These are phyloP conservation scores for Otis tarda DNA, from an alignment of 2,113 vertebrate species.

Conservation along the genomic window DNA sequence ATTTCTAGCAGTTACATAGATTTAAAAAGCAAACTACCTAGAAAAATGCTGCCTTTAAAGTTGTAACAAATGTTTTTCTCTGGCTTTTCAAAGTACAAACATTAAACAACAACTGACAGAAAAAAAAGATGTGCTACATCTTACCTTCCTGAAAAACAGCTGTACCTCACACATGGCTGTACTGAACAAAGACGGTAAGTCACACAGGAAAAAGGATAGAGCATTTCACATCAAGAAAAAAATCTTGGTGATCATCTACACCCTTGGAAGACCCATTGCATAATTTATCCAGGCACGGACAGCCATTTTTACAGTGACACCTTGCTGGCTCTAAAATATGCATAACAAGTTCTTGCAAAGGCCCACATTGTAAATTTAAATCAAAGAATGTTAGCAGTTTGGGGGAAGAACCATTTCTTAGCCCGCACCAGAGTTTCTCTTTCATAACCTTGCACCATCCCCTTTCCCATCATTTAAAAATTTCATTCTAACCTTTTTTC, in stretches of 20 bases:
- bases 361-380: not conserved
- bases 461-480: not conserved
- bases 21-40: not conserved
- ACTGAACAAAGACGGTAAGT: not conserved
- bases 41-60: not conserved
- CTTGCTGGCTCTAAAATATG: conserved; percentile 5
- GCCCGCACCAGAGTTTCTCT: not conserved
- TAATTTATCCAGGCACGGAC: not conserved
- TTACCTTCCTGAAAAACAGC: not conserved
- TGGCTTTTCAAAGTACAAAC: not conserved
- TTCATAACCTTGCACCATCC: not conserved
- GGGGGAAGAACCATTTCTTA: not conserved
- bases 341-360: not conserved
- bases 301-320: conserved; percentile 14
- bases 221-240: not conserved
- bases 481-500: not conserved
- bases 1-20: not conserved
- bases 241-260: not conserved
- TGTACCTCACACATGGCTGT: not conserved
- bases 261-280: not conserved
- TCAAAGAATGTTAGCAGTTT: not conserved
- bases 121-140: not conserved
- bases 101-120: not conserved
- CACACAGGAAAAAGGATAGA: not conserved
- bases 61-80: not conserved